Evolutionary conservation across 2,113 vertebrate genomes (phyloP), one percentile per base, ranked within the genome.

Genomic region (Rhegmatorhina hoffmannsi): DNA sequence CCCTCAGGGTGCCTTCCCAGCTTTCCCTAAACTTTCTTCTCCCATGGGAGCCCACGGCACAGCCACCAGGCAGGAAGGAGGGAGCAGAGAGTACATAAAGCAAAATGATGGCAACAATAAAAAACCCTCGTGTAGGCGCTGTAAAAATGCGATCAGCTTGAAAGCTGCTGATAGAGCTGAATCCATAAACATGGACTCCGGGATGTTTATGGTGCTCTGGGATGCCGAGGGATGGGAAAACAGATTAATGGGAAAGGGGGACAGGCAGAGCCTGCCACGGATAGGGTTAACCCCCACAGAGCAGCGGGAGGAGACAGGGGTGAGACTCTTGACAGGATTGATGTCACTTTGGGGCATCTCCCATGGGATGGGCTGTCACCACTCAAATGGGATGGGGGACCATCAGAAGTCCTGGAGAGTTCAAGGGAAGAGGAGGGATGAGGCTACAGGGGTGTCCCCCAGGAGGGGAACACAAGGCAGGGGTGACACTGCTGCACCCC

Each of bases 111-210:
- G 97, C 95, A 21, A 86, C 91, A 66, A 95, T 98, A 98, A 98
- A 98, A 97, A 96, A 92, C 89, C 86, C 96, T 96, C 96, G 2
- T 95, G 97, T 96, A 95, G 96, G 95, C 11, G 62, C 96, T 89
- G 81, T 97, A 97, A 98, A 97, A 95, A 82, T 6, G 23, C n/a
- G 87, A 95, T 84, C 13, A 59, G 90, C 92, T 77, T 72, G 96
- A 96, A 97, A 98, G 98, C 97, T 97, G 98, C 98, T 98, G 98
- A 98, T 97, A 96, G 70, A 97, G 98, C 97, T 80, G 97, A 97
- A 98, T 96, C 97, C 97, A 98, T 98, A 97, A 98, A 96, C 92
- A 89, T 2, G 46, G 70, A 90, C 95, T 75, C 94, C 17, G 23
- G 64, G 79, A 93, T 91, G 96, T 97, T 98, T 97, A 98, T 80